Conservation (phyloP, 2,888 invertebrate genomes). For the Neria commutata region DNA sequence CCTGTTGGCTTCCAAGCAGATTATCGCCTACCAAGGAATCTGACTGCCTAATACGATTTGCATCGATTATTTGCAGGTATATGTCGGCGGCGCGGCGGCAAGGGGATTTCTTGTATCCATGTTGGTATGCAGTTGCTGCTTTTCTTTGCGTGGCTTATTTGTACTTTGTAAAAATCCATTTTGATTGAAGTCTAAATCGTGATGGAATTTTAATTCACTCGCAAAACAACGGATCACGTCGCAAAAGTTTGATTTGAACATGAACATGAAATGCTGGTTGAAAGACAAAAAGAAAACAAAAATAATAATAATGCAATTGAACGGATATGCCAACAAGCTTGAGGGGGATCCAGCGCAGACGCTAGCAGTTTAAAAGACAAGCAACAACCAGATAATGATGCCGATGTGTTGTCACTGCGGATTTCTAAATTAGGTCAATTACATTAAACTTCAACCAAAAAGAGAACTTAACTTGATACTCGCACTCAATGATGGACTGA, state of each 20-base stretch:
- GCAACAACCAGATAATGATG: too few species aligned
- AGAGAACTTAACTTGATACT: too few species aligned
- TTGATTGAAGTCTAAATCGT: slow-evolving; percentile 6
- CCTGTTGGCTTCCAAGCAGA: too few species aligned
- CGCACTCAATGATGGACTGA: too few species aligned
- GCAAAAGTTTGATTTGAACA: slow-evolving; percentile 10
- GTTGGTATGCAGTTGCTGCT: not conserved
- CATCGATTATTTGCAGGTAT: slow-evolving; percentile 3
- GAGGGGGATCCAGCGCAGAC: not conserved
- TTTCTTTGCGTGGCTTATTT: not conserved
- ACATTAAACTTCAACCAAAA: too few species aligned
- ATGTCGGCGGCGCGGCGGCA: not conserved
- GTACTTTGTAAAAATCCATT: slow-evolving; percentile 13
- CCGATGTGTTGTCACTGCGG: too few species aligned
- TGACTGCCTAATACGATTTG: not conserved
- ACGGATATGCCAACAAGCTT: not conserved
- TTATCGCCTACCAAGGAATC: too few species aligned
- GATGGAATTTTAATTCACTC: slow-evolving; percentile 3
- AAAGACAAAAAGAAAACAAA: too few species aligned
- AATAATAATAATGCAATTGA: slow-evolving; percentile 5
- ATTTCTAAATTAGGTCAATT: too few species aligned
- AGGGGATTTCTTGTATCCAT: not conserved
- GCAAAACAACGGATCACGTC: slow-evolving; percentile 1
- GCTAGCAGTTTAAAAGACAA: too few species aligned
- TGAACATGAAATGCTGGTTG: slow-evolving; percentile 6